These are phyloP conservation scores for Alca torda DNA, from an alignment of 2,797 vertebrate species.

Conservation along the genomic window DNA sequence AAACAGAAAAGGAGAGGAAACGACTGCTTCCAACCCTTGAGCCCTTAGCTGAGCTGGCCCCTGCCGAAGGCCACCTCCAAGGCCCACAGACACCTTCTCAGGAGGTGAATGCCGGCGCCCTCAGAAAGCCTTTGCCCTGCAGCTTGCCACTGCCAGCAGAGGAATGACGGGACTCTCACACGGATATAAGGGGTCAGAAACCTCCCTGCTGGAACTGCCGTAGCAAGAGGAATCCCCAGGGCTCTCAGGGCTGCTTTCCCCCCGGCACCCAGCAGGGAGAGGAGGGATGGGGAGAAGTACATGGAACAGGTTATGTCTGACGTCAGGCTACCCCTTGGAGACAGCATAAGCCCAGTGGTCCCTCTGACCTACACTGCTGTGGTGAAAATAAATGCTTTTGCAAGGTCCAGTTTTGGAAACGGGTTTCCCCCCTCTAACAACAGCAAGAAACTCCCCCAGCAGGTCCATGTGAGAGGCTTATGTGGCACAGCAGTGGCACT, in stretches of 20 bases:
- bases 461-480: fast-evolving
- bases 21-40: fast-evolving
- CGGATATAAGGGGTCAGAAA: neutral
- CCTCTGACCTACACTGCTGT: neutral
- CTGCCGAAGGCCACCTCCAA: neutral
- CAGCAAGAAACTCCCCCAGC: neutral
- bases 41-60: no score
- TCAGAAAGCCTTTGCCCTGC: no score
- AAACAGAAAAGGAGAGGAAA: neutral
- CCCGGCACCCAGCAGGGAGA: no score
- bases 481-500: fast-evolving
- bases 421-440: fast-evolving
- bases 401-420: neutral
- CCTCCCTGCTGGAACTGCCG: neutral
- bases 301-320: fast-evolving
- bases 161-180: neutral
- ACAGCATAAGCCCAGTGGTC: fast-evolving
- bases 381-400: fast-evolving
- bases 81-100: fast-evolving
- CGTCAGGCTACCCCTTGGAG: fast-evolving
- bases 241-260: neutral
- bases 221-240: fast-evolving
- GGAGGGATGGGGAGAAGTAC: neutral
- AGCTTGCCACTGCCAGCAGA: neutral
- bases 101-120: neutral